Evolutionary conservation across 2,797 vertebrate species (phyloP).

Genomic region (Distichodus sexfasciatus): DNA sequence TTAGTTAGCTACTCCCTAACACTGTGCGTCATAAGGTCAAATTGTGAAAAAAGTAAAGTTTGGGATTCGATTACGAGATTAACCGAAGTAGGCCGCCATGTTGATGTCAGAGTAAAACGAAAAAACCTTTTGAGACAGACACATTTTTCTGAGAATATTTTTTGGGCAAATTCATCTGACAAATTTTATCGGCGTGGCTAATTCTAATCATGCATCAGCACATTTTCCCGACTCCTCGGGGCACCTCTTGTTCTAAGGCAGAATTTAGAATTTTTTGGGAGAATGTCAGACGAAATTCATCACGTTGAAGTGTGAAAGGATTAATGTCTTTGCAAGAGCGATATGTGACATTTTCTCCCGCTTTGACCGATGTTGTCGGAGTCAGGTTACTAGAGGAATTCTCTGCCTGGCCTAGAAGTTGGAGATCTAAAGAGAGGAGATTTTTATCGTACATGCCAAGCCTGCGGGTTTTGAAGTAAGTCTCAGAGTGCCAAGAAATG

Average conservation of each 20-base stretch:
- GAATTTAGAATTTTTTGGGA: not conserved
- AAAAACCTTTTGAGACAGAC: not conserved
- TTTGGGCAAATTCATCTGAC: too few relatives aligned
- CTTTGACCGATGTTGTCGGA: not conserved
- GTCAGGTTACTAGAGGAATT: not conserved
- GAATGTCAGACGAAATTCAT: not conserved
- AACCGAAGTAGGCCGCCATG: slow-evolving; percentile 6
- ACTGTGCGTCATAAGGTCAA: too few relatives aligned
- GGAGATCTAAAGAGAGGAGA: not conserved
- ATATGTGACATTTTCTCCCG: not conserved
- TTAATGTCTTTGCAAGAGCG: not conserved
- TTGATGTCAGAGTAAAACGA: not conserved
- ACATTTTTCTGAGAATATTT: too few relatives aligned
- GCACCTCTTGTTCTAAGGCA: not conserved
- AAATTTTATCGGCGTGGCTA: too few relatives aligned
- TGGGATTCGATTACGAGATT: not conserved
- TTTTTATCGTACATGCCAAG: not conserved
- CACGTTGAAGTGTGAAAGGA: not conserved
- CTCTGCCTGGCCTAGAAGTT: not conserved
- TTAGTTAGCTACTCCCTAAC: too few relatives aligned
- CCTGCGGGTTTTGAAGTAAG: not conserved
- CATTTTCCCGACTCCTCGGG: slow-evolving; percentile 11
- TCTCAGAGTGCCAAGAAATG: not conserved
- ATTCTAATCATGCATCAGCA: slow-evolving; percentile 21
- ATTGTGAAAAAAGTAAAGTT: slow-evolving; percentile 6